Conservation (phyloP, 2,888 invertebrate species). For the Ornithoptera priamus region DNA sequence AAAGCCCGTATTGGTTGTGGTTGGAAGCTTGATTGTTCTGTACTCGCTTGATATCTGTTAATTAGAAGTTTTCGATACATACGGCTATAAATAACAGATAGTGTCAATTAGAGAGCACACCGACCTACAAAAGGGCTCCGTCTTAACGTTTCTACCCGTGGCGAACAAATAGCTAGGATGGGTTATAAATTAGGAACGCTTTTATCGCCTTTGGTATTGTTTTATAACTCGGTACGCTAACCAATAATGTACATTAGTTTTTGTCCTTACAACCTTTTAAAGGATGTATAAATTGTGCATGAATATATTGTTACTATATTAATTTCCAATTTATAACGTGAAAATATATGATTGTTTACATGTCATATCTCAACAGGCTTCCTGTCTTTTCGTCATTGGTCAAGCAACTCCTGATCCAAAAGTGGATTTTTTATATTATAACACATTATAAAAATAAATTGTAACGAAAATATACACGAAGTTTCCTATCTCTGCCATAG, state of each 20-base stretch:
- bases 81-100: conserved; percentile 60
- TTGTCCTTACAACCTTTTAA: not conserved
- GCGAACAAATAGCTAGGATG: conserved; percentile 55
- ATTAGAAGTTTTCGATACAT: conserved; percentile 59
- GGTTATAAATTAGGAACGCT: conserved; percentile 49
- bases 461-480: no score
- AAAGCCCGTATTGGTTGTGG: conserved; percentile 10
- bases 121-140: conserved; percentile 42
- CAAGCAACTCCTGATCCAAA: no score
- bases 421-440: no score
- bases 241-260: not conserved
- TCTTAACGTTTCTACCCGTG: conserved; percentile 48
- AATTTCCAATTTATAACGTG: no score
- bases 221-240: conserved; percentile 39
- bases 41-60: conserved; percentile 57
- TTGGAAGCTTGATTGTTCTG: conserved; percentile 52
- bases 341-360: no score
- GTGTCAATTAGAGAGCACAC: conserved; percentile 60
- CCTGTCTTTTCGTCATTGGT: no score
- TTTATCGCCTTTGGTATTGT: conserved; percentile 53
- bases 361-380: no score
- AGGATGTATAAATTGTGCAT: no score
- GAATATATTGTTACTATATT: no score
- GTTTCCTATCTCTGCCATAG: no score
- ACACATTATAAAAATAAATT: no score